Evolutionary conservation across 2,113 vertebrate genomes (phyloP), one percentile per base, ranked within the genome.

Genomic region (Jaculus jaculus): DNA sequence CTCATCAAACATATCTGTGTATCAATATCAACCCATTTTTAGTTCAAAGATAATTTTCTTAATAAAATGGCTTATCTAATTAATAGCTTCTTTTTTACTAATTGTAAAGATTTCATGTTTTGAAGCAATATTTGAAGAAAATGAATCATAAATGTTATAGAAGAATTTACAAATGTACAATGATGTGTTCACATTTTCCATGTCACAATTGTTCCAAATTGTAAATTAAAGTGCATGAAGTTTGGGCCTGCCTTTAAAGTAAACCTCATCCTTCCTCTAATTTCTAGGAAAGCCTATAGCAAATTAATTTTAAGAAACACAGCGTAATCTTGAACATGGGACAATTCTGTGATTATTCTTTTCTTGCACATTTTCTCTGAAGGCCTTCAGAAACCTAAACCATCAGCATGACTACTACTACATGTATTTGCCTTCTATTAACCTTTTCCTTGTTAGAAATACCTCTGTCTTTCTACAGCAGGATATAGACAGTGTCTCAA

Each of bases 61-160:
- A 72, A 88, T 30, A 7, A 58, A 93, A 42, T 82, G 65, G 39
- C 13, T 89, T 80, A 69, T 85, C 24, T 54, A 60, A 74, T 71
- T 84, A 37, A 28, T 24, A 81, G 4, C 5, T 7, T 24, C 20
- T 75, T 79, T 37, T 61, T 87, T 68, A 7, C 30, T 51, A 79
- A 87, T 82, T 86, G 81, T 75, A 90, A 54, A n/a, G 5, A 21
- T 61, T 92, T 91, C 87, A 90, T 10, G 74, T 85, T 88, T 89
- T 90, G 21, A 82, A 79, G 28, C 1, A n/a, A 87, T 83, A 6
- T 78, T 74, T 87, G 87, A 87, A 78, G 32, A 18, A 84, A 73
- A 54, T 28, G 9, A 77, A 34, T 66, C 16, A 32, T 63, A 84
- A 63, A 77, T 78, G 7, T 75, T 23, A 2, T 11, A 47, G 26